Base-by-base conservation (phyloP, 1,140 invertebrate species). In the Eulimnadia texana region DNA sequence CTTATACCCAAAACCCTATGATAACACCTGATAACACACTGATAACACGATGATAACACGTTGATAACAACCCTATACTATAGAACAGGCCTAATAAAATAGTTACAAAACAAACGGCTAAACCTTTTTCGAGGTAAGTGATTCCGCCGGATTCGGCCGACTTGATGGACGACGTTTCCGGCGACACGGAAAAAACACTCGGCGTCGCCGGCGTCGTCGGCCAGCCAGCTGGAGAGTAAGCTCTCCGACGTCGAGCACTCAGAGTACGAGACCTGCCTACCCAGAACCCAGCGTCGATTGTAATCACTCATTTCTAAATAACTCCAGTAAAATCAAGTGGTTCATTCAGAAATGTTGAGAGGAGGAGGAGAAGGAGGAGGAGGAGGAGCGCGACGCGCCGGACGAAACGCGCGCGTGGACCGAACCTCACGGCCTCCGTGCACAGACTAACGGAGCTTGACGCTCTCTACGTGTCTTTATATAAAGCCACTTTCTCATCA, bases 61-160 rank as follows among this genome's bases (percentile, higher is more conserved):
- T 42, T 42, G 6, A 9, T 42, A 9, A 9, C 16, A 42, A 42
- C 6, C 33, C 6, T 42, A 9, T 42, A 6, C 33, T 16, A 23
- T 52, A 19, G 19, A 6, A 52, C 9, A 52, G 50, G n/a, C n/a
- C 10, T 19, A n/a, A n/a, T 10, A 19, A 52, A 9, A 52, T 52
- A 11, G 10, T 20, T 52, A n/a, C 50, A 9, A 55, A 2, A 27
- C 25, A 2, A 22, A 11, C 11, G 22, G 23, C 3, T 29, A 57
- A 29, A 57, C 55, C 55, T 57, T 33, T 57, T 33, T 57, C 55
- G 27, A 57, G 27, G 28, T 57, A 57, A 27, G 25, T 27, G 11
- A 57, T 27, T 57, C 55, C 55, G 24, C 55, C 33, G 13, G 55
- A 33, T 27, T 57, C 55, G 55, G 22, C 19, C 3, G 33, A 27